Evolutionary conservation across 2,888 invertebrate species (phyloP).

Genomic region (Exocentrus adspersus): DNA sequence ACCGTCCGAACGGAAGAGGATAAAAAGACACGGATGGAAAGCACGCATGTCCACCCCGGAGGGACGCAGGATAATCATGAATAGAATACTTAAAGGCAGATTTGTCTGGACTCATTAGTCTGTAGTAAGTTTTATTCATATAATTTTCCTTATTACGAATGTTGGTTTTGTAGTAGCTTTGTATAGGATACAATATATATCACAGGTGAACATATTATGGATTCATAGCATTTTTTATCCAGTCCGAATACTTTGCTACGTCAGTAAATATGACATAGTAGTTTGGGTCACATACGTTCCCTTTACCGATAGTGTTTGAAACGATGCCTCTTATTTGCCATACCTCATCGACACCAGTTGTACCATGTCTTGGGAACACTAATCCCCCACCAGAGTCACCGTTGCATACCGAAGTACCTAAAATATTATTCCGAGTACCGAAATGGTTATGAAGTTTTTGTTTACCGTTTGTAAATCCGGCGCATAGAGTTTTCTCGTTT

Average conservation of each 20-base stretch:
- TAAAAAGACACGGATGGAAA: conserved; percentile 77
- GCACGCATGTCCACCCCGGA: conserved; percentile 74
- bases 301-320: conserved; percentile 68
- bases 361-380: conserved; percentile 56
- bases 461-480: conserved; percentile 62
- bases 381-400: conserved; percentile 63
- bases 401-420: conserved; percentile 66
- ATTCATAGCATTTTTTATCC: conserved; percentile 40
- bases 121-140: background rate
- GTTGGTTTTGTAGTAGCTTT: too few species aligned
- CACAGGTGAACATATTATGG: background rate
- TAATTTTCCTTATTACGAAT: too few species aligned
- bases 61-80: conserved; percentile 79
- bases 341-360: conserved; percentile 44
- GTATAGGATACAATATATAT: too few species aligned
- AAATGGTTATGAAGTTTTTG: background rate
- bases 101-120: conserved; percentile 73
- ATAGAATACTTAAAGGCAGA: conserved; percentile 79
- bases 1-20: conserved; percentile 77
- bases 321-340: conserved; percentile 66
- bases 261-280: conserved; percentile 74
- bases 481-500: conserved; percentile 67
- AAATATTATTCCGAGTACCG: conserved; percentile 12
- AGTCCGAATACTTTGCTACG: conserved; percentile 65
- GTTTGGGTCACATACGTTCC: conserved; percentile 68